These are phyloP conservation scores for Pomatostomus ruficeps DNA, from an alignment of 2,113 vertebrate species.

Conservation along the genomic window DNA sequence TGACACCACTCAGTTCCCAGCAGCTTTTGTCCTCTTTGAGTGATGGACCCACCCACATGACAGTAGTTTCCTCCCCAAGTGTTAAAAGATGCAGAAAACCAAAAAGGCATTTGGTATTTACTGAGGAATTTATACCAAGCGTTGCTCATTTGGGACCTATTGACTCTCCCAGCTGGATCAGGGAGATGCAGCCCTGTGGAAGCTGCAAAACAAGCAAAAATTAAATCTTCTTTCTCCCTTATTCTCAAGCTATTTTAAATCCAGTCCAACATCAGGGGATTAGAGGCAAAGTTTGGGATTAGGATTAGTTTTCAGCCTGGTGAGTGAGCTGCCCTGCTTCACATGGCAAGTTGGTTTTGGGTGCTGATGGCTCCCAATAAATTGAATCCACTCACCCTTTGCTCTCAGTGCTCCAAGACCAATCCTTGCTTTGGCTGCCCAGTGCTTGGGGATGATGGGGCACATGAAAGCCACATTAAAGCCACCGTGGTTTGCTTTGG, in stretches of 20 bases:
- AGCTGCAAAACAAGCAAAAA: neutral
- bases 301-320: neutral
- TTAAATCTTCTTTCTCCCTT: neutral
- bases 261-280: neutral
- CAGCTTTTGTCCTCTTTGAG: neutral
- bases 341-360: neutral
- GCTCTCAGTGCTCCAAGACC: neutral
- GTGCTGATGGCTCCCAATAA: neutral
- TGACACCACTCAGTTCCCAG: neutral
- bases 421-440: neutral
- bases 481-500: neutral
- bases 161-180: neutral
- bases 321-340: neutral
- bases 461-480: neutral
- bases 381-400: neutral
- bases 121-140: neutral
- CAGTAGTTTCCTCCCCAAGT: neutral
- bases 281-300: neutral
- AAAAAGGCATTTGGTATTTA: neutral
- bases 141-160: neutral
- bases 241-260: neutral
- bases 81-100: neutral
- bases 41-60: neutral
- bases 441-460: neutral
- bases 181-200: neutral